Conservation (phyloP, 1,140 invertebrate genomes). For the Drosophila lini region DNA sequence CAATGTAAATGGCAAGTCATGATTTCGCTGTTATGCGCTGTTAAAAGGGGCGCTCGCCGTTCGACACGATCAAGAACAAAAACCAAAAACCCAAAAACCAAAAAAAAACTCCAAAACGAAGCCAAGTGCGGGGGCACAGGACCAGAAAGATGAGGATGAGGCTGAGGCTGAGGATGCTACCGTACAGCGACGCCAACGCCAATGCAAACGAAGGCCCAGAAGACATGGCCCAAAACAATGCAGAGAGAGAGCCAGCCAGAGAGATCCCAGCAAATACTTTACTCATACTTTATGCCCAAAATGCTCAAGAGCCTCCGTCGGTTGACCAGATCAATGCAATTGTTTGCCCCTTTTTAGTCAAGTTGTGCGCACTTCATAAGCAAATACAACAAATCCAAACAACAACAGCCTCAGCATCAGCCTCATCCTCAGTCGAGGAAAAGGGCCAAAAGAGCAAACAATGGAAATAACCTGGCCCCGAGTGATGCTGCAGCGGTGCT, state of each 20-base stretch:
- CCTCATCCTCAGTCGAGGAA: constrained; percentile 19
- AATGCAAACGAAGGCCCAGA: constrained; percentile 57
- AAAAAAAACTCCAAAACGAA: constrained; percentile 32
- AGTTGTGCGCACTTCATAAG: constrained; percentile 82
- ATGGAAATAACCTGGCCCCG: constrained; percentile 62
- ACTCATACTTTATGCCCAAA: constrained; percentile 82
- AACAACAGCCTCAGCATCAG: constrained; percentile 24
- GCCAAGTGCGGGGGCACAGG: constrained; percentile 52
- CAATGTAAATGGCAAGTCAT: constrained; percentile 84
- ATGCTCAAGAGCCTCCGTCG: constrained; percentile 48
- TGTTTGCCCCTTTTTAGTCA: constrained; percentile 82
- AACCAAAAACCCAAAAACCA: constrained; percentile 50
- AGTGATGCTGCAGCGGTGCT: constrained; percentile 29
- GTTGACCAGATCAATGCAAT: constrained; percentile 78
- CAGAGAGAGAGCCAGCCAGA: constrained; percentile 46
- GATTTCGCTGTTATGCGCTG: constrained; percentile 84
- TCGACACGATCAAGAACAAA: constrained; percentile 84
- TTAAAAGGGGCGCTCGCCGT: constrained; percentile 84
- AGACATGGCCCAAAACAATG: constrained; percentile 79
- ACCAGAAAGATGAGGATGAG: constrained; percentile 17
- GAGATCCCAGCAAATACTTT: constrained; percentile 68
- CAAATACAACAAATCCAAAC: constrained; percentile 73
- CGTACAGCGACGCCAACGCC: constrained; percentile 59
- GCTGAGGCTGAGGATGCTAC: constrained; percentile 60
- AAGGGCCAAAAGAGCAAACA: constrained; percentile 77